Evolutionary conservation across 2,888 invertebrate species (phyloP).

Genomic region (Leistus spinibarbis): DNA sequence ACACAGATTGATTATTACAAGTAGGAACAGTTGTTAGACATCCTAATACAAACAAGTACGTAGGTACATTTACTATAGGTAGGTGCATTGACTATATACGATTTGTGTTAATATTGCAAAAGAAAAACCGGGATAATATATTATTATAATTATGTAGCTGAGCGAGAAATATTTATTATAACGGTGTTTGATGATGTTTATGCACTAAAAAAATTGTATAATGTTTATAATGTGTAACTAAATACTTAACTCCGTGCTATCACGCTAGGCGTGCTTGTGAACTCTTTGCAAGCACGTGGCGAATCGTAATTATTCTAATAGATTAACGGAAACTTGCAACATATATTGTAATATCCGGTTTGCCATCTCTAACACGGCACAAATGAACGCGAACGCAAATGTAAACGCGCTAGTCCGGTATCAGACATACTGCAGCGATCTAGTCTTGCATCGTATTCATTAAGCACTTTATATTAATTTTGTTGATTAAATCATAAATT

Average conservation of each 20-base stretch:
- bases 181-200: neutral
- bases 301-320: conserved; percentile 9
- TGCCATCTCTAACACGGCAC: neutral
- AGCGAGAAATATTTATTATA: neutral
- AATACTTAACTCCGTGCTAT: neutral
- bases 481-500: neutral
- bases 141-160: neutral
- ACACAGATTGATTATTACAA: neutral
- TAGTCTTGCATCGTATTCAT: neutral
- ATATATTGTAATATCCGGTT: neutral
- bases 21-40: neutral
- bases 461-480: neutral
- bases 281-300: neutral
- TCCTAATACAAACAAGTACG: no score
- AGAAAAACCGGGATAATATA: neutral
- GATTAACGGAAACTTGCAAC: neutral
- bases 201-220: neutral
- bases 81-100: neutral
- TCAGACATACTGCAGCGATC: neutral
- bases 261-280: neutral
- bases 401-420: neutral
- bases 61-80: no score
- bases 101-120: neutral
- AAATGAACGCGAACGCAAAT: neutral
- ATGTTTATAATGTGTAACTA: conserved; percentile 7